Conservation (phyloP, 1,140 invertebrate genomes). For the Heliconius eleuchia region DNA sequence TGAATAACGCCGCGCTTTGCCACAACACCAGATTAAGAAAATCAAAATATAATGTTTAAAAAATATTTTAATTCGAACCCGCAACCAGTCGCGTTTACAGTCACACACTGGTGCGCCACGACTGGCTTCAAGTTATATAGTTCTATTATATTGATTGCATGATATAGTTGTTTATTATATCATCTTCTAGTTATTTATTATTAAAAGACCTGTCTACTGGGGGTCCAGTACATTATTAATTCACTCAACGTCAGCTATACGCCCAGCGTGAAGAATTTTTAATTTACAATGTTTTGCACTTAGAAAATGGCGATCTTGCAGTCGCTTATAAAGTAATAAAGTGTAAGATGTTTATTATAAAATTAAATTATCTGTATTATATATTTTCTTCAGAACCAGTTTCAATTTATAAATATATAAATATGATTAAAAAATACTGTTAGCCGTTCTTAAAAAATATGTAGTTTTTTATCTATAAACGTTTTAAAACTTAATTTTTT, state of each 20-base stretch:
- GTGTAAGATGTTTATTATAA: neutral
- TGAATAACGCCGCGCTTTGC: too few relatives aligned
- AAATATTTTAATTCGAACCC: too few relatives aligned
- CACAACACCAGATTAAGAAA: too few relatives aligned
- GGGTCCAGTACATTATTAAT: constrained; percentile 43
- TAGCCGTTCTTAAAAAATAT: neutral
- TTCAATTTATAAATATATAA: neutral
- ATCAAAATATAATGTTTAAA: too few relatives aligned
- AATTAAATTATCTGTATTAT: neutral
- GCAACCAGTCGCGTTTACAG: too few relatives aligned
- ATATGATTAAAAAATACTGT: neutral
- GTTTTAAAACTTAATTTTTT: too few relatives aligned
- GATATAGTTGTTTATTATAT: neutral
- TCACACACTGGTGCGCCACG: too few relatives aligned
- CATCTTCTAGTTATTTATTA: constrained; percentile 4
- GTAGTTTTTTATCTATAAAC: too few relatives aligned
- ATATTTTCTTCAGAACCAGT: neutral
- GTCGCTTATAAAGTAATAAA: constrained; percentile 6
- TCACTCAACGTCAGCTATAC: constrained; percentile 38
- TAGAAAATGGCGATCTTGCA: constrained; percentile 37
- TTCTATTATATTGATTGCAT: neutral
- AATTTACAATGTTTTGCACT: constrained; percentile 50
- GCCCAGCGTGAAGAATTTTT: constrained; percentile 49
- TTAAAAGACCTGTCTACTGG: neutral
- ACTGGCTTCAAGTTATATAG: neutral